Evolutionary conservation across 2,113 vertebrate genomes (phyloP).

Genomic region (Cariama cristata): DNA sequence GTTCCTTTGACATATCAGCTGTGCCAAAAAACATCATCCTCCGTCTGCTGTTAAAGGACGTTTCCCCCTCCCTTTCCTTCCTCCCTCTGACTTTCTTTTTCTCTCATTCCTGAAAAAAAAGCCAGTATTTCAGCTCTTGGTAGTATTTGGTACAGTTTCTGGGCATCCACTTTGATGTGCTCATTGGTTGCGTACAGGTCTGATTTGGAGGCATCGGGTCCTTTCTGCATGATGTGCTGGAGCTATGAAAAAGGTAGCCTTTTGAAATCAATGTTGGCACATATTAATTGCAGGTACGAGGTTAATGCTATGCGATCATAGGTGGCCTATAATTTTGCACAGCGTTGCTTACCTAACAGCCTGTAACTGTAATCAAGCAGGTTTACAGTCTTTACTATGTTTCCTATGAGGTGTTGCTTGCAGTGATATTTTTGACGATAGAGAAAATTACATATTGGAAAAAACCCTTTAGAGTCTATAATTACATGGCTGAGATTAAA

Average conservation of each 20-base stretch:
- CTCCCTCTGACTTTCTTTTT: neutral
- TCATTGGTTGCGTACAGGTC: fast-evolving
- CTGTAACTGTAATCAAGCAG: neutral
- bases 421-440: neutral
- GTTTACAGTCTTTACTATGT: neutral
- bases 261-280: neutral
- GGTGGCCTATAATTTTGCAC: neutral
- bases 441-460: neutral
- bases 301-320: neutral
- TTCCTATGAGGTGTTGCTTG: neutral
- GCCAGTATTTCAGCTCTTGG: neutral
- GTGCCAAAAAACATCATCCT: neutral
- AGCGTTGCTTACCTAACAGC: neutral
- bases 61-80: neutral
- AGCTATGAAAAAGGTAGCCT: neutral
- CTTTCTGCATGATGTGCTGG: neutral
- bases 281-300: neutral
- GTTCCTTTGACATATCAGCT: neutral
- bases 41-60: neutral
- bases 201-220: neutral
- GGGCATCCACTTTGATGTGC: neutral
- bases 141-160: neutral
- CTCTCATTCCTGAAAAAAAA: neutral
- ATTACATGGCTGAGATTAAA: neutral
- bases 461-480: neutral